Conservation (phyloP, 2,797 vertebrate genomes). For the Sebastes kiyomatsui region DNA sequence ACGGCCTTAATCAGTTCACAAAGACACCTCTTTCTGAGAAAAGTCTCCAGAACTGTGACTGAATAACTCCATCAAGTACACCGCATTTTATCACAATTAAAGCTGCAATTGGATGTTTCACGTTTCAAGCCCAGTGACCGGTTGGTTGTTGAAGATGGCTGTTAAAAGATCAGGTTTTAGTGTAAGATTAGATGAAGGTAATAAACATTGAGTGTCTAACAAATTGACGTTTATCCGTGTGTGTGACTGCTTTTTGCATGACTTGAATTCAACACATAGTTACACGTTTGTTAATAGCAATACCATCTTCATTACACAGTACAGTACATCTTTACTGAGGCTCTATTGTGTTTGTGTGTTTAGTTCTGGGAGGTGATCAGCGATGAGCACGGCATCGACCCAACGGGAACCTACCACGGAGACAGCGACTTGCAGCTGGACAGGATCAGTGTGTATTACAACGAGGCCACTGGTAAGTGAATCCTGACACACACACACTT, state of each 20-base stretch:
- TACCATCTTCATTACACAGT: too few species aligned
- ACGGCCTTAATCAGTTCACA: background rate
- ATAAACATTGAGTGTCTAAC: background rate
- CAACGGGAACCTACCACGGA: conserved; percentile 76
- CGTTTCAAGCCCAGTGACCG: background rate
- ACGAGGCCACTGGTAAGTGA: conserved; percentile 73
- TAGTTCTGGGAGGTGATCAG: conserved; percentile 82
- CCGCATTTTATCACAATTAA: fast-evolving
- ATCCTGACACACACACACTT: fast-evolving
- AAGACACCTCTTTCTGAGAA: conserved; percentile 1
- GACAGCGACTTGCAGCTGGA: conserved; percentile 80
- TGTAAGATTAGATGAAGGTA: background rate
- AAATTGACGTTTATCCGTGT: background rate
- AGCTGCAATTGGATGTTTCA: fast-evolving
- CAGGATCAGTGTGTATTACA: conserved; percentile 80
- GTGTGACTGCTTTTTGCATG: too few species aligned
- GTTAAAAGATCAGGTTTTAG: background rate
- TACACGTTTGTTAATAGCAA: too few species aligned
- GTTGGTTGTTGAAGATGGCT: background rate
- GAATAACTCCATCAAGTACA: background rate
- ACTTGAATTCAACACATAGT: too few species aligned
- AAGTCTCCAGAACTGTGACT: background rate
- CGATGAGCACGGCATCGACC: conserved; percentile 80
- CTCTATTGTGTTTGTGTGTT: background rate
- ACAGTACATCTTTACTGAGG: too few species aligned